Conservation (phyloP, 2,113 vertebrate species). For the Oryzias melastigma region DNA sequence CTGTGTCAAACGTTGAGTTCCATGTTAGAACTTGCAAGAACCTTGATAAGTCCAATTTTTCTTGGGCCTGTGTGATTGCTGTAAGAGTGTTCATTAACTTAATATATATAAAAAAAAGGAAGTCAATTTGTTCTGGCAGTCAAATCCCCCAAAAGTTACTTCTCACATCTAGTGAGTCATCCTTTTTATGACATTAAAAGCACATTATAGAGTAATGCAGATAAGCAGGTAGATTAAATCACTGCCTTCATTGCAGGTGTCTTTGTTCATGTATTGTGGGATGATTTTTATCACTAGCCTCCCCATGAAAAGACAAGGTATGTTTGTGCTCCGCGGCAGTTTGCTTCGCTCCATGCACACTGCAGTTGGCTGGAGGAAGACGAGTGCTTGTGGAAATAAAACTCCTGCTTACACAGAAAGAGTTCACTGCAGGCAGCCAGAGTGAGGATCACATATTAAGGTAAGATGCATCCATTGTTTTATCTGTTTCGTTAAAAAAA, state of each 20-base stretch:
- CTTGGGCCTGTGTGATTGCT: neutral
- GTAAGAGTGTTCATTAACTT: constrained; percentile 9
- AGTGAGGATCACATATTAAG: constrained; percentile 21
- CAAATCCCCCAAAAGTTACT: constrained; percentile 29
- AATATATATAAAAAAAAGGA: constrained; percentile 29
- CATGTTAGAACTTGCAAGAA: neutral
- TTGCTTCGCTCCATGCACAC: constrained; percentile 37
- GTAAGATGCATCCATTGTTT: constrained; percentile 50
- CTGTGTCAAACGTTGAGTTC: no score
- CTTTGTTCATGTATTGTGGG: constrained; percentile 65
- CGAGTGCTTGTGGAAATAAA: constrained; percentile 34
- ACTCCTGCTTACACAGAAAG: constrained; percentile 12
- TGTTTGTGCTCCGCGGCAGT: constrained; percentile 58
- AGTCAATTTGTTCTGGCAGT: constrained; percentile 29
- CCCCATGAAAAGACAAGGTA: constrained; percentile 65
- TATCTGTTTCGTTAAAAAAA: neutral
- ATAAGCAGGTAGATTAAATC: constrained; percentile 65
- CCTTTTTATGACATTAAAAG: constrained; percentile 36
- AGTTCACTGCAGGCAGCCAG: constrained; percentile 1
- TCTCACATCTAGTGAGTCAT: constrained; percentile 29
- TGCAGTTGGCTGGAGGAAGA: constrained; percentile 51
- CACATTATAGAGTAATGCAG: constrained; percentile 29
- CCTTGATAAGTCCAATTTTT: neutral
- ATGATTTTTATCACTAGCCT: constrained; percentile 65
- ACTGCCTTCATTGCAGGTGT: constrained; percentile 62